Base-by-base conservation (phyloP, 2,797 vertebrate species). In the Hipposideros larvatus region DNA sequence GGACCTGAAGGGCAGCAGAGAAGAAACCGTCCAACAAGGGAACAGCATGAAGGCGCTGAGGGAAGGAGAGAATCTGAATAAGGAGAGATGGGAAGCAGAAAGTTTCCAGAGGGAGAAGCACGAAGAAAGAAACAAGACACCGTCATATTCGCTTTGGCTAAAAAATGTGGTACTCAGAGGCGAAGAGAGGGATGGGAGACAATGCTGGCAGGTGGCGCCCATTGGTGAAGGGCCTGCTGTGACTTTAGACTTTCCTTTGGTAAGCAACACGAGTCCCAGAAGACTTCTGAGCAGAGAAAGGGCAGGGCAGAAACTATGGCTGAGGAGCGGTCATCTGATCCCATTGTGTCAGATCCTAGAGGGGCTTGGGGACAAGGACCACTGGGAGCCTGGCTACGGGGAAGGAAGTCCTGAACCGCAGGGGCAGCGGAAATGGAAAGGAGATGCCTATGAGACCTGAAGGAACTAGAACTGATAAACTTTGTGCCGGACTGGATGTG, bases 381-480 rank as follows among this genome's bases (percentile, higher is more conserved):
- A 51, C 24, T 31, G 1, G 2, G 57, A 66, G 55, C 70, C 43
- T 57, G 80, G 84, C 77, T 61, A 61, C 86, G 55, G 18, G 93
- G 80, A 94, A 95, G 96, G 94, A 79, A 95, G 88, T 82, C 88
- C 59, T 83, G 94, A 75, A 79, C 90, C 41, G 85, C 43, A 79
- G 70, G 51, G 34, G n/a, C 80, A 73, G 86, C 90, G 90, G 95
- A 95, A 92, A 84, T 66, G 24, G 65, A 86, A 79, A 73, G 65
- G 85, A 92, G 71, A 46, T 21, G 65, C 75, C 70, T 46, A 11
- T 4, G 53, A 71, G 83, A 55, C 34, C 75, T 31, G 46, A 90
- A 92, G 89, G 70, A 87, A 80, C 53, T 28, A 14, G 61, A 66
- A 34, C 3, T 1, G 95, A 91, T 94, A 95, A 96, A 75, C 90